phyloP scores from a whole-genome alignment of 2,888 invertebrate genomes.

The Dicroscelio sp. region DNA sequence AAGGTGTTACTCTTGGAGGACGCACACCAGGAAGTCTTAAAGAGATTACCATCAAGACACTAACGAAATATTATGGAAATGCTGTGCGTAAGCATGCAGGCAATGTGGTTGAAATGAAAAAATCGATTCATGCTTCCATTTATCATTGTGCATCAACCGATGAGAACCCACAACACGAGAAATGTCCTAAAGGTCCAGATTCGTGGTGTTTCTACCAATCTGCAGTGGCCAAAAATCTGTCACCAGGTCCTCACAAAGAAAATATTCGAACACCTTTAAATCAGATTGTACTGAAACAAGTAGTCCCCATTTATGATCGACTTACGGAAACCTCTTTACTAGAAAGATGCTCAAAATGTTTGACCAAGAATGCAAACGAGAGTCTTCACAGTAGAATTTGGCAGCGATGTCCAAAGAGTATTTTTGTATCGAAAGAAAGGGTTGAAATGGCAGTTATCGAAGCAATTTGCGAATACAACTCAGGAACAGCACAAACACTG shows the following conservation, averaged over 20 bases:
- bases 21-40: too few species aligned
- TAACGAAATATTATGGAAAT: too few species aligned
- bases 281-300: neutral
- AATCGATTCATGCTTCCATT: too few species aligned
- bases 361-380: neutral
- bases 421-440: neutral
- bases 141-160: too few species aligned
- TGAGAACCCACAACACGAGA: neutral
- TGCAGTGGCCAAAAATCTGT: neutral
- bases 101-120: too few species aligned
- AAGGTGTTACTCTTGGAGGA: too few species aligned
- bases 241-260: neutral
- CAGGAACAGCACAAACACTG: neutral
- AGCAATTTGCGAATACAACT: neutral
- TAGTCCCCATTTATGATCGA: neutral
- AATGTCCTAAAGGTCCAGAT: neutral
- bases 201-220: slow-evolving; percentile 12
- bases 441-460: neutral
- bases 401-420: neutral
- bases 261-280: neutral
- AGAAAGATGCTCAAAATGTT: neutral
- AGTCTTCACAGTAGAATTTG: neutral
- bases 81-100: too few species aligned
- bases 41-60: too few species aligned
- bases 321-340: neutral